Evolutionary conservation across 2,797 vertebrate species (phyloP).

Genomic region (Remorina albescens): DNA sequence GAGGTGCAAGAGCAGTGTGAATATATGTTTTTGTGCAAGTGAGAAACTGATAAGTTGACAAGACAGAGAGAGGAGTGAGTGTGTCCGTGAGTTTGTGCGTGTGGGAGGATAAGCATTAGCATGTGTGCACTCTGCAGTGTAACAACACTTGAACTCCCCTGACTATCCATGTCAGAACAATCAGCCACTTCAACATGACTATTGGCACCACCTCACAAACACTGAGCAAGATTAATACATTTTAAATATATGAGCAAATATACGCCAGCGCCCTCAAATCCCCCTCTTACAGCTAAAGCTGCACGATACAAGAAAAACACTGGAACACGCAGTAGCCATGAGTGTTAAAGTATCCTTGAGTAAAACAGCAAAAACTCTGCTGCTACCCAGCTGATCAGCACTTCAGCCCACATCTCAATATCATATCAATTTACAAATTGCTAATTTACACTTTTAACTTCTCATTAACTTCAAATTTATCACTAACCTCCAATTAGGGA

Average conservation of each 20-base stretch:
- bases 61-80: conserved; percentile 23
- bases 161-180: conserved; percentile 34
- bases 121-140: conserved; percentile 1
- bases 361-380: neutral
- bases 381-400: conserved; percentile 34
- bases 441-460: conserved; percentile 39
- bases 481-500: conserved; percentile 35
- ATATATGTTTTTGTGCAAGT: conserved; percentile 27
- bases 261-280: neutral
- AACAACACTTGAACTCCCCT: conserved; percentile 41
- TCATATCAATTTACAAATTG: conserved; percentile 33
- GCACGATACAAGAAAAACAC: neutral
- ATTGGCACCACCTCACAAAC: conserved; percentile 12
- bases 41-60: conserved; percentile 37
- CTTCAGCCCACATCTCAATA: conserved; percentile 13
- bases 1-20: neutral
- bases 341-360: conserved; percentile 12
- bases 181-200: conserved; percentile 34
- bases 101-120: conserved; percentile 34
- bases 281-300: neutral
- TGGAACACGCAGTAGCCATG: neutral
- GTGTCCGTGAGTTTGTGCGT: neutral
- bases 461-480: conserved; percentile 56
- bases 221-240: neutral
- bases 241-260: neutral